Evolutionary conservation across 2,888 invertebrate genomes (phyloP), one percentile per base, ranked within the genome.

Genomic region (Lutraria lutraria): DNA sequence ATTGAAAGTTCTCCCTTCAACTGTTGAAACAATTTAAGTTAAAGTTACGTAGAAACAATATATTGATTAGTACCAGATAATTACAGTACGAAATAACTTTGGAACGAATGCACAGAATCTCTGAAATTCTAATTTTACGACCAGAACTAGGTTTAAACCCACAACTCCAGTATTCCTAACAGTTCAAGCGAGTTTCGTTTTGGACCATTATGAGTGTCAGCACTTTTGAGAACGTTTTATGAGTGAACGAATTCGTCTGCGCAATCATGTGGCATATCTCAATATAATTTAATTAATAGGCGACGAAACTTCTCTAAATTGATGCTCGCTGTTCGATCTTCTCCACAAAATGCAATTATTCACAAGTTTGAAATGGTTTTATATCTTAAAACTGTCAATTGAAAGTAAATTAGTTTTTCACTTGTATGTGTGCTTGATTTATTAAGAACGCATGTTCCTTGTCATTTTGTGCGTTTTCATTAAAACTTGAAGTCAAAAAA

Each of bases 281-380:
- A 68, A 8, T 25, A 68, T 68, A 25, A 68, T 25, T 68, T 68
- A 68, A 68, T 68, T 68, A 68, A 68, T 68, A 13, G 63, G 63
- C 25, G 25, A 25, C 63, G n/a, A 68, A 68, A 68, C 25, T 68
- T 25, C 63, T 4, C n/a, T 25, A n/a, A 13, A 68, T 68, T 68
- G 25, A 68, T 68, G 63, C 10, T 68, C 13, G 25, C 25, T 12
- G n/a, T 68, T 68, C 25, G 25, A 68, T 68, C 25, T 68, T 25
- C 63, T 25, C 63, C 63, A n/a, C n/a, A 68, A 68, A 68, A 68
- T 68, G 63, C 63, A 68, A 68, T 68, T 68, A 68, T 68, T 68
- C 63, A 68, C 63, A 25, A n/a, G 63, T 68, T 68, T 68, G 63
- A 68, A 68, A 68, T 68, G 63, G 25, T 68, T 68, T 68, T 68